Percentiles rank a stretch among this genome's conserved stretches.
These are phyloP conservation scores for Tamandua tetradactyla DNA, from an alignment of 2,797 vertebrate genomes.

Conservation along the genomic window DNA sequence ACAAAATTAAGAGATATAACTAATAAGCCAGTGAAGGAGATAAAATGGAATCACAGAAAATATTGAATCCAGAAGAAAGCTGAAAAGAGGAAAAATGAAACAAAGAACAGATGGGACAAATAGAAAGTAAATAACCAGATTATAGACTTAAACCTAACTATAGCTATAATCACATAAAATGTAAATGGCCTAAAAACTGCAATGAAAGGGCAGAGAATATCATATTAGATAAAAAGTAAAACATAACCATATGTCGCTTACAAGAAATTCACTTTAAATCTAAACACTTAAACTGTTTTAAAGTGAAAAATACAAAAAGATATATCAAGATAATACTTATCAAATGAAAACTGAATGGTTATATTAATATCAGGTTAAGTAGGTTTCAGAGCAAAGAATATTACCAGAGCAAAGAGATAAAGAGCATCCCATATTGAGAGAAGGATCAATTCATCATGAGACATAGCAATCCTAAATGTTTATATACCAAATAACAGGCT, in stretches of 20 bases:
- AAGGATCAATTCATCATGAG: neutral
- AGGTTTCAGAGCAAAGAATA: neutral
- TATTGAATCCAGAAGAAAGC: neutral
- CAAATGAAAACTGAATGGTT: neutral
- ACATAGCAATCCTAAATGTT: neutral
- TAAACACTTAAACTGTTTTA: neutral
- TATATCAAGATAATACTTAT: neutral
- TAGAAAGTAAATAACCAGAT: neutral
- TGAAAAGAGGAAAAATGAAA: neutral
- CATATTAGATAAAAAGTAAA: neutral
- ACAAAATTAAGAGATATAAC: neutral
- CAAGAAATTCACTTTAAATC: neutral
- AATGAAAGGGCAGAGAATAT: neutral
- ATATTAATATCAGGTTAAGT: neutral
- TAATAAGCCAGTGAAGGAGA: neutral
- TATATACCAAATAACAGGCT: neutral
- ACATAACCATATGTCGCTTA: neutral
- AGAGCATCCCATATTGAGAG: neutral
- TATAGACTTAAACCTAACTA: neutral
- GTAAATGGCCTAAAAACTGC: neutral
- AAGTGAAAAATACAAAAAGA: neutral
- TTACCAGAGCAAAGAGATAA: neutral
- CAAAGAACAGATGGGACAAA: neutral
- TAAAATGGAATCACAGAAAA: neutral
- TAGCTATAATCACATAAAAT: neutral